Evolutionary conservation across 2,888 invertebrate species (phyloP).

Genomic region (Drosophila monieri): DNA sequence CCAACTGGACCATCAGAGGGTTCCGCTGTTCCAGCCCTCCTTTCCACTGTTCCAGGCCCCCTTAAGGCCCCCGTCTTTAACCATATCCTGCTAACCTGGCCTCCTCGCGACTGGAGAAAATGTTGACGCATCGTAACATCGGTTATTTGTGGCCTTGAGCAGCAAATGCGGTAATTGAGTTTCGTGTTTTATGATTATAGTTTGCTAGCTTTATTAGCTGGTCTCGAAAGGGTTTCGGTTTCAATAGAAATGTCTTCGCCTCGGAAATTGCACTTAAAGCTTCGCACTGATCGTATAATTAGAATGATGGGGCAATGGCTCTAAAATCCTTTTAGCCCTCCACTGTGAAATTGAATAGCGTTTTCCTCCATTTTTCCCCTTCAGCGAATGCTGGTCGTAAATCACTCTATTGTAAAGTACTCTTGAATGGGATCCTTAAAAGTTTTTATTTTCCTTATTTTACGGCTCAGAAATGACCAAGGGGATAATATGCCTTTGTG

Average conservation of each 20-base stretch:
- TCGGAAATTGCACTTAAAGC: slow-evolving; percentile 11
- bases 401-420: slow-evolving; percentile 15
- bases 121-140: slow-evolving; percentile 79
- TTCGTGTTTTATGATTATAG: slow-evolving; percentile 73
- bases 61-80: too few relatives aligned
- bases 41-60: not conserved
- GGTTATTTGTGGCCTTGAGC: slow-evolving; percentile 79
- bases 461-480: slow-evolving; percentile 8
- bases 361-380: not conserved
- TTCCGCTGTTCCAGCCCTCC: slow-evolving; percentile 6
- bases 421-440: not conserved
- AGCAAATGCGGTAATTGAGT: slow-evolving; percentile 77
- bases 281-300: slow-evolving; percentile 40
- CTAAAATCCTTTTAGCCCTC: slow-evolving; percentile 24
- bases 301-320: slow-evolving; percentile 33
- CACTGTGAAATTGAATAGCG: slow-evolving; percentile 37
- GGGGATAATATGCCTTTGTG: not conserved
- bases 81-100: not conserved
- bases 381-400: slow-evolving; percentile 19
- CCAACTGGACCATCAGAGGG: slow-evolving; percentile 26
- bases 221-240: slow-evolving; percentile 6
- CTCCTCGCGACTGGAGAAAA: slow-evolving; percentile 47
- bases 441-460: slow-evolving; percentile 18
- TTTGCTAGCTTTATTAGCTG: slow-evolving; percentile 62
- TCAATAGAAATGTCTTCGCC: slow-evolving; percentile 32